Evolutionary conservation across 2,797 vertebrate species (phyloP), one percentile per base, ranked within the genome.

Genomic region (Scolopax bukidnonensis): DNA sequence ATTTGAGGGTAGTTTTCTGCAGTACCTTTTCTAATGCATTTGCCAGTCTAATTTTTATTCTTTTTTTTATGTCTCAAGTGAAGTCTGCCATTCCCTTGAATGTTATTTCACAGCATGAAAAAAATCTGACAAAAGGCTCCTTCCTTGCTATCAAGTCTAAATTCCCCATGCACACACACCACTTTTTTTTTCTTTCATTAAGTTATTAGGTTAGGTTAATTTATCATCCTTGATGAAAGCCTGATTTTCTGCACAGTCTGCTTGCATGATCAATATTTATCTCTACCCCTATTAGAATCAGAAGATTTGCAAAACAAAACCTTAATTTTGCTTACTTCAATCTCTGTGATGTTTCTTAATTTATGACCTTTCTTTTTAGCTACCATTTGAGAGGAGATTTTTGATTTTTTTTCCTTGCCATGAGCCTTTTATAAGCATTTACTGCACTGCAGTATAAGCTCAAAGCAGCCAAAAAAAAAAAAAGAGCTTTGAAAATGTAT

Each of bases 1-100:
- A 51, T 25, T 61, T n/a, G 36, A 90, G 15, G 25, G 25, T 63
- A 51, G 50, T 93, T 76, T 94, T 78, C 71, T 93, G 50, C 51
- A 33, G 87, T 84, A 81, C 24, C 38, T 91, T 84, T 75, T 68
- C 61, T 86, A 90, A 91, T 91, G 45, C 69, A 43, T 93, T 93
- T 4, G 5, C 33, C 57, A 65, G 38, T 54, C 16, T 75, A 76
- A 28, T 38, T 59, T 70, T 61, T 74, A 32, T 74, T 51, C 47
- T 54, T 50, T 36, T 50, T 21, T 41, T 8, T 54, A 67, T 2
- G 10, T 90, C 47, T 68, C 25, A 61, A 50, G 13, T 75, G 78
- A 71, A 54, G 88, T 91, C 50, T 88, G 57, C 65, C 47, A 38
- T 84, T 94, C 41, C 50, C 24, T 69, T 81, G 53, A 16, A 53